Conservation (phyloP, 2,797 vertebrate genomes). For the Gymnoscopelus microlampas region DNA sequence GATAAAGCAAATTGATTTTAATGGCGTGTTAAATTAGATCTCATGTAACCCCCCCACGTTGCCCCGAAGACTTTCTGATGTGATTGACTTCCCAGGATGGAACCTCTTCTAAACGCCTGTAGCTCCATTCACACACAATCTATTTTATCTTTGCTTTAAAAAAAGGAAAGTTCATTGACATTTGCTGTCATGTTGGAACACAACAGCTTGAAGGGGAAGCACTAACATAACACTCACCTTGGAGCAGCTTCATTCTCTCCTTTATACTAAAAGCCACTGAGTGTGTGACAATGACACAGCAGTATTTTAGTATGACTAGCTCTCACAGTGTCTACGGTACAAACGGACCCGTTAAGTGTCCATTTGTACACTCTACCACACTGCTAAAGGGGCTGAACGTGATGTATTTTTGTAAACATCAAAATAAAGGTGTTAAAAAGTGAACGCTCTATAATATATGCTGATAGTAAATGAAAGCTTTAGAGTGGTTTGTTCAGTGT, state of each 20-base stretch:
- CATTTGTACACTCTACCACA: too few species aligned
- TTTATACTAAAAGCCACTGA: background rate
- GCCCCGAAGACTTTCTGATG: conserved; percentile 57
- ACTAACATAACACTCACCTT: conserved; percentile 13
- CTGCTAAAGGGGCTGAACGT: too few species aligned
- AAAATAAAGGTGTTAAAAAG: too few species aligned
- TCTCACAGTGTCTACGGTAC: too few species aligned
- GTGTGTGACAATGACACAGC: too few species aligned
- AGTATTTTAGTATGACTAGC: too few species aligned
- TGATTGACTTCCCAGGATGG: conserved; percentile 69
- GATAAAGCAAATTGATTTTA: conserved; percentile 78
- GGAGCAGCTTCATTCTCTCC: conserved; percentile 45
- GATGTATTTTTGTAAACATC: too few species aligned
- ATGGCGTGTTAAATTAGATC: conserved; percentile 71
- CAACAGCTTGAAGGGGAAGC: conserved; percentile 25
- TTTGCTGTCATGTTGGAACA: conserved; percentile 47
- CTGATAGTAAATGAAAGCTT: too few species aligned
- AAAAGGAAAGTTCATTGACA: conserved; percentile 32
- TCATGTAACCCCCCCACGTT: conserved; percentile 64
- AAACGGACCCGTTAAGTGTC: too few species aligned
- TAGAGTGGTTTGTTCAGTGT: too few species aligned
- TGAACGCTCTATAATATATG: too few species aligned
- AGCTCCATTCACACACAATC: conserved; percentile 53
- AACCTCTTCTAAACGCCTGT: conserved; percentile 68
- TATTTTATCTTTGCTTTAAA: conserved; percentile 58